Evolutionary conservation across 2,113 vertebrate species (phyloP), one percentile per base, ranked within the genome.

Genomic region (Scolopax mira): DNA sequence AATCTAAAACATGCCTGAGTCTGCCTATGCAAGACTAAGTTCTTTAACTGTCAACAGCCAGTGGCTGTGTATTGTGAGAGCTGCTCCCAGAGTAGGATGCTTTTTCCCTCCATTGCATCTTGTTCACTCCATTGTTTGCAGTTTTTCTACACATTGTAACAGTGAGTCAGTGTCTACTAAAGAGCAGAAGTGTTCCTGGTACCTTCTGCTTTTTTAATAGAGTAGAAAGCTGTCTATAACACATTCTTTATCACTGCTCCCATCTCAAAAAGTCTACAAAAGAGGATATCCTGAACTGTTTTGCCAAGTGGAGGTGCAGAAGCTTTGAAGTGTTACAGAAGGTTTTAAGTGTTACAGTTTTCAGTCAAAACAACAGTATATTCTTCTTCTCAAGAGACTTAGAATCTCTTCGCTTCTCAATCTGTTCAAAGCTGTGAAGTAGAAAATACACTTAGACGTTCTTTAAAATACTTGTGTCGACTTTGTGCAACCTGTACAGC

Each of bases 361-460:
- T 95, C 57, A 82, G 73, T 65, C 84, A 89, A 89, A 94, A 89
- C 73, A 92, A 64, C 84, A 85, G 52, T 16, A 49, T 60, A 75
- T 82, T 95, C 42, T 90, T 70, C 81, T 66, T n/a, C 41, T 93
- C 58, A 93, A 79, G 74, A 82, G 66, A 52, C 70, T 87, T 58
- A 51, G 24, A 84, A 79, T 87, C 42, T 70, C 54, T 79, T 65
- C 18, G 73, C 82, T 92, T 64, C 77, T 69, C 65, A 69, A 57
- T 69, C 74, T 94, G 18, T 79, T 89, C 54, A 54, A 81, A 79
- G 48, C 51, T 79, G 54, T 73, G 54, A 85, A 87, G 74, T 78
- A 86, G 75, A 88, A 93, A 96, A 93, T 90, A 74, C 27, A 67
- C 52, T 89, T 85, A 85, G 66, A 75, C 12, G 22, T 75, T 69